These are phyloP conservation scores for Equus quagga DNA, from an alignment of 2,113 vertebrate species.

Conservation along the genomic window DNA sequence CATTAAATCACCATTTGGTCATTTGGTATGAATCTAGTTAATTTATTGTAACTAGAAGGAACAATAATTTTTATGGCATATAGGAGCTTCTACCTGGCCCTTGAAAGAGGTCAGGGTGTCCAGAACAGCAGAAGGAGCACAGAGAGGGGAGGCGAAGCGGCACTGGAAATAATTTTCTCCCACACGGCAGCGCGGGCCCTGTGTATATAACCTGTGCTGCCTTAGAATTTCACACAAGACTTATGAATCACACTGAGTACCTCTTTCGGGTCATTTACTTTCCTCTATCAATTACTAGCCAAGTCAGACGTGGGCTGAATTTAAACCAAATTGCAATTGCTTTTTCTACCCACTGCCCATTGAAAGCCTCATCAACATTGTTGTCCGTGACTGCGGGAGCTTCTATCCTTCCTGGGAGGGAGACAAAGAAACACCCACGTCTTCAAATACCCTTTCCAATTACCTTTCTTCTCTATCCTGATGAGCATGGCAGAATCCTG, in stretches of 20 bases:
- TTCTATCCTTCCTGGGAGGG: background rate
- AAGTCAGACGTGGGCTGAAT: slow-evolving; percentile 27
- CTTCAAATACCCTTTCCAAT: slow-evolving; percentile 60
- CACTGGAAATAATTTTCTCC: background rate
- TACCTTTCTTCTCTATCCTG: background rate
- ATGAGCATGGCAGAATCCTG: slow-evolving; percentile 31
- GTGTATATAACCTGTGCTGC: background rate
- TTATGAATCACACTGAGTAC: slow-evolving; percentile 31
- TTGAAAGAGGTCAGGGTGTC: background rate
- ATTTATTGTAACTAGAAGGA: background rate
- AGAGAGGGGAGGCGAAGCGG: background rate
- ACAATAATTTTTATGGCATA: background rate
- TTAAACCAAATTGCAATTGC: background rate
- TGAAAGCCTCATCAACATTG: background rate
- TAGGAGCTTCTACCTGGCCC: background rate
- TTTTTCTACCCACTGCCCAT: background rate
- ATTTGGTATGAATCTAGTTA: background rate
- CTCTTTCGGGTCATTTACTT: background rate
- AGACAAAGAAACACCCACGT: slow-evolving; percentile 7
- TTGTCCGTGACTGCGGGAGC: background rate
- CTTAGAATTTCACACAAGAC: slow-evolving; percentile 6
- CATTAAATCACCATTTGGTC: slow-evolving; percentile 19
- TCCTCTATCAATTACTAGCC: slow-evolving; percentile 22
- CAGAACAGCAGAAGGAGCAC: background rate
- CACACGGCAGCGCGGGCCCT: background rate